Base-by-base conservation (phyloP, 2,888 invertebrate genomes). In the Atherix ibis region DNA sequence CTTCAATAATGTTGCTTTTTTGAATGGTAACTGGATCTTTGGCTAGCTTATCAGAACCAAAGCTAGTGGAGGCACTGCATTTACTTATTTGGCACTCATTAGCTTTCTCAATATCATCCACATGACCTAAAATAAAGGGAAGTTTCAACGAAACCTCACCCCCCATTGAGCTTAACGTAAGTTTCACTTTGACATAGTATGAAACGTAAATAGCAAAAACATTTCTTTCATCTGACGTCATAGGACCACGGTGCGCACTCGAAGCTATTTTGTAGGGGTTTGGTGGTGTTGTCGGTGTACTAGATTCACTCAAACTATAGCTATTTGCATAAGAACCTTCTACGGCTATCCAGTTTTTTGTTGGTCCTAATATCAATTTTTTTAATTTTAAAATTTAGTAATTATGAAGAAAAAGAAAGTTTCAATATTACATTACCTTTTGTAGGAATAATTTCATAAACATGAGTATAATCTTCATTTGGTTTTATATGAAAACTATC, bases 141-240 rank as follows among this genome's bases (percentile, higher is more conserved):
- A 83, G 59, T 53, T 82, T 82, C 2, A 81, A 58, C 2, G 77
- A 74, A 3, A 82, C 64, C 38, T 77, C 76, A 8, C 81, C 80
- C 1, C 80, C 79, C 67, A 83, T 77, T 1, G 77, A 72, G 39
- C 81, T 80, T 25, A 81, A 67, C 5, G 76, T 63, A 2, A 82
- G 64, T 56, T 82, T 83, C 1, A 83, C 75, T 69, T 84, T 83
- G 15, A 84, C 80, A 54, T 84, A 84, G 54, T 85, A 85, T 1
- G 82, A 81, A 8, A 85, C 83, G 63, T 83, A 83, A 48, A 85
- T 84, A 29, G 84, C 83, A 50, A 84, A 84, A 1, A 80, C 82
- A 58, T 84, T 84, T 41, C 48, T 38, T 19, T 44, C 44, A 56
- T 14, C 58, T 39, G 40, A 47, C 42, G 36, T 44, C 47, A 19